These are phyloP conservation scores for Trigoniulus corallinus DNA, from an alignment of 1,140 invertebrate genomes.

Conservation along the genomic window DNA sequence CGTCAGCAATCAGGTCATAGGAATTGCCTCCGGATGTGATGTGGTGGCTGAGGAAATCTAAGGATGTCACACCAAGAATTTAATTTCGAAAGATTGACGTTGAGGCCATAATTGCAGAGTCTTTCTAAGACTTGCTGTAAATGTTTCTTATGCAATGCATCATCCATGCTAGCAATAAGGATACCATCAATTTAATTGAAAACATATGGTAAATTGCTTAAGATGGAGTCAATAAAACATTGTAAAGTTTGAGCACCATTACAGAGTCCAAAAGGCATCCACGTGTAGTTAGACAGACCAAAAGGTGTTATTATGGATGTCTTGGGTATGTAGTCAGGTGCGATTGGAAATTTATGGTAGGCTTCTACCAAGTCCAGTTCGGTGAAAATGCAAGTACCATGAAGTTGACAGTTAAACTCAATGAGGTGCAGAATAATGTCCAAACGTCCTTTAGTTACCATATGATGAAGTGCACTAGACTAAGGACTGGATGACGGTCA, in stretches of 20 bases:
- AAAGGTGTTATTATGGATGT: conserved; percentile 15
- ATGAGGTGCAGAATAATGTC: conserved; percentile 23
- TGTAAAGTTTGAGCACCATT: conserved; percentile 31
- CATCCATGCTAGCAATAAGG: conserved; percentile 23
- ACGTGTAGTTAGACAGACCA: conserved; percentile 22
- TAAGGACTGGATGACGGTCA: no score
- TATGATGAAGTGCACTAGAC: conserved; percentile 24
- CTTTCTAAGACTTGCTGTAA: conserved; percentile 21
- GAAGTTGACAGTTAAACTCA: conserved; percentile 9
- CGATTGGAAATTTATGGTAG: conserved; percentile 15
- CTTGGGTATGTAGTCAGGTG: conserved; percentile 14
- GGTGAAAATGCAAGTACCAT: conserved; percentile 8
- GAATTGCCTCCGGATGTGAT: conserved; percentile 18
- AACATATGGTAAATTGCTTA: conserved; percentile 21
- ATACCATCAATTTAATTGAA: conserved; percentile 36
- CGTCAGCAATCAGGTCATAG: no score
- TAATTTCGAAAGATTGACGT: conserved; percentile 17
- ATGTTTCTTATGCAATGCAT: conserved; percentile 23
- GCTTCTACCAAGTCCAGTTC: conserved; percentile 12
- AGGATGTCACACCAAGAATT: conserved; percentile 3
- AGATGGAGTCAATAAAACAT: conserved; percentile 28
- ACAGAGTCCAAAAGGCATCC: conserved; percentile 28
- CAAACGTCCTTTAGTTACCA: conserved; percentile 24
- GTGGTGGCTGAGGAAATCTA: conserved; percentile 20
- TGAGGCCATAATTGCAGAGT: conserved; percentile 18